Evolutionary conservation across 2,888 invertebrate species (phyloP), one percentile per base, ranked within the genome.

Genomic region (Boloria euphrosyne): DNA sequence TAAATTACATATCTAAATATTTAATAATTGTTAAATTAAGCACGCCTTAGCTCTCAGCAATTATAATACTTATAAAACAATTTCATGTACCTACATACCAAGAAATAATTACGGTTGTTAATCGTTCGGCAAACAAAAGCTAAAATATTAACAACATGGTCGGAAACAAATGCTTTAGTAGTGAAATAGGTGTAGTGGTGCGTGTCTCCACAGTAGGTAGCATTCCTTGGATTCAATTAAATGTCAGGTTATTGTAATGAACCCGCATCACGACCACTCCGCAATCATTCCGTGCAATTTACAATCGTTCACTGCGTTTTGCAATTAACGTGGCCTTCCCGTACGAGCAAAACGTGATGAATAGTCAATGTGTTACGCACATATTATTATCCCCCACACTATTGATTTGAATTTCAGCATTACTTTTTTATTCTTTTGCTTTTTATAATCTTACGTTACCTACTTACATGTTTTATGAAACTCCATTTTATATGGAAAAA

Each of bases 171-270:
- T 44, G 43, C 16, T 43, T 18, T 55, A 55, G 18, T 18, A 55
- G 4, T 14, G 13, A 14, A 63, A 55, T 64, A 65, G 64, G 62
- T 63, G 72, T 71, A 73, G 68, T 71, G 71, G 76, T 75, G 75
- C 79, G 76, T 78, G 74, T 74, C 75, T 74, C 68, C 65, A 63
- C 73, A 74, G 72, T 76, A 75, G 79, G 78, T 77, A 79, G 78
- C 82, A 83, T 84, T 84, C 80, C 82, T 80, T 70, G 75, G 78
- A 80, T 84, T 87, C 86, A 88, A 88, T 89, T 86, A 85, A 88
- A 85, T 82, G 82, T 79, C 82, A 82, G 80, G 85, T 85, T 87
- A 86, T 87, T 87, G 84, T 89, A 89, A 89, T 87, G 86, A 84
- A 81, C 83, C 83, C 82, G 81, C 85, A 85, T 84, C 84, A 82